Evolutionary conservation across 2,113 vertebrate genomes (phyloP), one percentile per base, ranked within the genome.

Genomic region (Pangasianodon gigas): DNA sequence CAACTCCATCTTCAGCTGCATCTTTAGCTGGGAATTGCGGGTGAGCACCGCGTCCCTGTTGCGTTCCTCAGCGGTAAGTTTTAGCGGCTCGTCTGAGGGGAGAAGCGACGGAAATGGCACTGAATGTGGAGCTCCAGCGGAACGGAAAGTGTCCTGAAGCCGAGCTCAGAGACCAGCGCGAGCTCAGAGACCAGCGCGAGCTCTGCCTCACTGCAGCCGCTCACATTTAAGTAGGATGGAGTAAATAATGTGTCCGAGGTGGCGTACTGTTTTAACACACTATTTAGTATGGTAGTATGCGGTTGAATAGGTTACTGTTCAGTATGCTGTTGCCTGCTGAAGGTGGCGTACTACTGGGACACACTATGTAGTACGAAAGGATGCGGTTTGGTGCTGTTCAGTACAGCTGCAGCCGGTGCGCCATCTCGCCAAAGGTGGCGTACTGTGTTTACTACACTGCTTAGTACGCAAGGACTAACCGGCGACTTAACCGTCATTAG

Each of bases 11-110:
- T 21, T 0, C 37, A 4, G 71, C 51, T 62, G 1, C 2, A 0
- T 32, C 6, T 46, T 69, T 1, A 9, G n/a, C 67, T 13, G 29
- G 11, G 9, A n/a, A 21, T 6, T 21, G 37, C 51, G 13, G 21
- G 2, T 32, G 65, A 26, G 37, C 80, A 21, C 44, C 14, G 69
- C 82, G 86, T 89, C 85, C 90, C 91, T 92, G 91, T 92, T 92
- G 91, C 91, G 75, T 88, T 87, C 84, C 67, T 24, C 29, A 13
- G 87, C 84, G 84, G 75, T 56, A 91, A 91, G 80, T 92, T 92
- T 90, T 13, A 71, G 51, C 58, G 80, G 81, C n/a, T 44, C 24
- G 51, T 8, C 46, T 18, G 51, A 56, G 29, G 10, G 9, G 21
- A 24, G 14, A 65, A 65, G 18, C n/a, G n/a, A 2, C n/a, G 44